Base-by-base conservation (phyloP, 2,113 vertebrate species). In the Procavia capensis region DNA sequence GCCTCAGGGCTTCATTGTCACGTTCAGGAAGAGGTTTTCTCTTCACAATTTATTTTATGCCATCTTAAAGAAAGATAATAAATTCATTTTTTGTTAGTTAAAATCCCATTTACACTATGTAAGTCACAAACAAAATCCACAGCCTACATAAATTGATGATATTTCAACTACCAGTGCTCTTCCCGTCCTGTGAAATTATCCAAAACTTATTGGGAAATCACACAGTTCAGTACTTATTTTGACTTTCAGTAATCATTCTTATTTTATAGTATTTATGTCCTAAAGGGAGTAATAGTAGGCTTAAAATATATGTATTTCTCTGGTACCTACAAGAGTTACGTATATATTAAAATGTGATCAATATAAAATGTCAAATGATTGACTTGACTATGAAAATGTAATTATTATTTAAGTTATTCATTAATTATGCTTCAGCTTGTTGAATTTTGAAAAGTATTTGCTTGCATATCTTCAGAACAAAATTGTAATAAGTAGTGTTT, bases 391-490 rank as follows among this genome's bases (percentile, higher is more conserved):
- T 54, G 16, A 80, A 82, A 89, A 90, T 31, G n/a, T 79, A 68
- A 64, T 85, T 85, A 66, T 83, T 81, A 80, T 80, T 74, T 74
- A 84, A n/a, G 13, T 63, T 86, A 81, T 76, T 85, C 16, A 74
- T 72, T 92, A 81, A 76, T 19, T 54, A n/a, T 85, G 41, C 74
- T 0, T 1, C 24, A 86, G 39, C 39, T 36, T 45, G 19, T 86
- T n/a, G 74, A 66, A 85, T 82, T 83, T 90, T 61, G 3, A 2
- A 50, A 50, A 79, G 74, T 4, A 61, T 70, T 85, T 64, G 17
- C 20, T 89, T 83, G 19, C 76, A 50, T 76, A 90, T 4, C 11
- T 94, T 94, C 7, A 90, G 72, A 90, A 90, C n/a, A 47, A 63
- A 45, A 86, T 87, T 94, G 59, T 80, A 93, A 94, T 84, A 81